phyloP scores from a whole-genome alignment of 2,888 invertebrate genomes.

The Tryphoninae sp. region DNA sequence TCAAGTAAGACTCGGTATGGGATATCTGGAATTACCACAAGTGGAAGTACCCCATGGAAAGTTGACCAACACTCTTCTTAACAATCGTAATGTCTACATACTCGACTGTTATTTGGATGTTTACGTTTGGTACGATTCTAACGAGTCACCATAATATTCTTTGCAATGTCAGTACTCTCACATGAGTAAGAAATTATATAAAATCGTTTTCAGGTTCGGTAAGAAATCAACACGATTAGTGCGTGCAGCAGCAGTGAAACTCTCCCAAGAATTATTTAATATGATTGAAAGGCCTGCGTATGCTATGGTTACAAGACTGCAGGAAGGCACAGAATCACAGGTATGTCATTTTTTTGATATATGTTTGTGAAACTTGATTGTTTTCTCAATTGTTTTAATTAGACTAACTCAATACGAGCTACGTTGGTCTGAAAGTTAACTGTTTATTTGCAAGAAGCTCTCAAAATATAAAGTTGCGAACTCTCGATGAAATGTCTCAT shows the following conservation, averaged over 20 bases:
- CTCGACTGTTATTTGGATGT: slow-evolving; percentile 96
- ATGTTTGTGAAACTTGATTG: neutral
- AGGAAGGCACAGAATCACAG: slow-evolving; percentile 95
- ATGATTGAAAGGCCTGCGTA: slow-evolving; percentile 96
- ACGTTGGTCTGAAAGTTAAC: no score
- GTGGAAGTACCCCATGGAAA: slow-evolving; percentile 90
- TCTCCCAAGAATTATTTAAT: slow-evolving; percentile 97
- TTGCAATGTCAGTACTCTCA: neutral
- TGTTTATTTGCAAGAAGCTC: no score
- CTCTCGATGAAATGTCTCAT: neutral
- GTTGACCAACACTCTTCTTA: slow-evolving; percentile 89
- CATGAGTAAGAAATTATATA: neutral
- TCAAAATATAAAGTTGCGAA: neutral
- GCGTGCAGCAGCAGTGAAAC: slow-evolving; percentile 96
- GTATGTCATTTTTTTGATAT: slow-evolving; percentile 78
- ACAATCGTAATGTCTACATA: slow-evolving; percentile 97
- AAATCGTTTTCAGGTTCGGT: slow-evolving; percentile 88
- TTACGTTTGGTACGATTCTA: slow-evolving; percentile 91
- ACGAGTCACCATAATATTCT: neutral
- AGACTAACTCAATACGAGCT: neutral
- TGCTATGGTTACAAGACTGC: slow-evolving; percentile 93
- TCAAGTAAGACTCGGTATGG: slow-evolving; percentile 98
- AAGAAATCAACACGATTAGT: slow-evolving; percentile 98
- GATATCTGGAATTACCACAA: slow-evolving; percentile 98
- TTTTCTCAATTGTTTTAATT: slow-evolving; percentile 1